Percentiles rank a stretch among this genome's conserved stretches.
Conservation (phyloP, 2,113 vertebrate species). For the Vulpes ferrilata region DNA sequence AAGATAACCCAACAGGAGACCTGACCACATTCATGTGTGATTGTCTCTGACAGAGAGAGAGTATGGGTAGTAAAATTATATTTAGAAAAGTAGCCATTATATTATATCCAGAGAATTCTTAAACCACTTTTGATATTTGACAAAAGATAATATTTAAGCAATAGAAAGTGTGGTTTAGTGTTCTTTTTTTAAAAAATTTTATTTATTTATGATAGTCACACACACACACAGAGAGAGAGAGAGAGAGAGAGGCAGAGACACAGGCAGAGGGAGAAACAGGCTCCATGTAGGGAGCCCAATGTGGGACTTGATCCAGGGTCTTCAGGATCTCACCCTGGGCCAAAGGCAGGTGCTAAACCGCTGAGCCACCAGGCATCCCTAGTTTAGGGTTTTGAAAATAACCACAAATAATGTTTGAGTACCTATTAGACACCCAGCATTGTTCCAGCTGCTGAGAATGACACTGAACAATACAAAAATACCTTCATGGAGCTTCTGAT, state of each 20-base stretch:
- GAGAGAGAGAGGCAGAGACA: too few species aligned
- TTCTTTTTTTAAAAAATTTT: neutral
- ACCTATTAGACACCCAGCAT: accelerated
- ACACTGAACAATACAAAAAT: neutral
- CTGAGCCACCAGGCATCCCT: too few species aligned
- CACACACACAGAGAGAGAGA: too few species aligned
- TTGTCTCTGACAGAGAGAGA: accelerated
- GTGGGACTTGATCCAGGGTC: too few species aligned
- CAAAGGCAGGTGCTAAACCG: too few species aligned
- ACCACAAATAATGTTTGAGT: neutral
- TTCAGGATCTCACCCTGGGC: too few species aligned
- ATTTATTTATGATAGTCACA: too few species aligned
- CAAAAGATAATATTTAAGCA: neutral
- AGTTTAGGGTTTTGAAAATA: neutral
- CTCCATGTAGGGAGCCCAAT: too few species aligned
- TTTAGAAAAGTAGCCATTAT: neutral
- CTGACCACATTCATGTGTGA: neutral
- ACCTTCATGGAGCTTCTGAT: neutral
- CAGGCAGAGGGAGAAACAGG: too few species aligned
- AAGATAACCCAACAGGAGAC: neutral
- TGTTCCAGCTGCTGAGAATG: neutral
- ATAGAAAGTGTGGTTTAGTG: neutral
- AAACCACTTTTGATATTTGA: neutral
- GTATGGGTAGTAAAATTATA: neutral
- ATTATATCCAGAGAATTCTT: neutral